Percentiles rank a stretch among this genome's conserved stretches.
These are phyloP conservation scores for Ceyx melanurus DNA, from an alignment of 2,113 vertebrate species.

Conservation along the genomic window DNA sequence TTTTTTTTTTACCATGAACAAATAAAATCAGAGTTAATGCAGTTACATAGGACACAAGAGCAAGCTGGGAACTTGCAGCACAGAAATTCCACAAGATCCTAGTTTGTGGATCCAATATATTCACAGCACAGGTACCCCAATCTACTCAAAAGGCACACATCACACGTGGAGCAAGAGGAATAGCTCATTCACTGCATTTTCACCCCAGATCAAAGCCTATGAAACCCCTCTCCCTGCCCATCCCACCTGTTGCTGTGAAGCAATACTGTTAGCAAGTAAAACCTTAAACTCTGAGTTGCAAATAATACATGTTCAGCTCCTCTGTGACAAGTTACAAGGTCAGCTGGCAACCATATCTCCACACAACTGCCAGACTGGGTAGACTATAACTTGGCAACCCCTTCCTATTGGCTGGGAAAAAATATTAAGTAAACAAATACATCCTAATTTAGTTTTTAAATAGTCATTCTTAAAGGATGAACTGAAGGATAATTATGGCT, in stretches of 20 bases:
- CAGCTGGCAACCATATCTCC: background rate
- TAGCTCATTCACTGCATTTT: background rate
- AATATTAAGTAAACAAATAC: background rate
- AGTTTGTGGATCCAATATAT: background rate
- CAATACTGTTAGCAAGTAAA: background rate
- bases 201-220: background rate
- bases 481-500: background rate
- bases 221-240: background rate
- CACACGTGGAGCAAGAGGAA: fast-evolving
- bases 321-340: background rate
- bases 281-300: background rate
- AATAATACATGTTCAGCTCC: background rate
- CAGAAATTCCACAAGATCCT: background rate
- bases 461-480: slow-evolving; percentile 4
- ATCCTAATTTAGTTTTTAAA: background rate
- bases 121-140: background rate
- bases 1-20: background rate
- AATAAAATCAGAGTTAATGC: background rate
- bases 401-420: background rate
- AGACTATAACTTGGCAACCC: no score
- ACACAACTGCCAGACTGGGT: background rate
- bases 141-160: background rate
- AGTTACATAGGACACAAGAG: background rate
- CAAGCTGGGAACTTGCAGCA: background rate
- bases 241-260: background rate